Evolutionary conservation across 2,888 invertebrate species (phyloP).

Genomic region (Limnephilus lunatus): DNA sequence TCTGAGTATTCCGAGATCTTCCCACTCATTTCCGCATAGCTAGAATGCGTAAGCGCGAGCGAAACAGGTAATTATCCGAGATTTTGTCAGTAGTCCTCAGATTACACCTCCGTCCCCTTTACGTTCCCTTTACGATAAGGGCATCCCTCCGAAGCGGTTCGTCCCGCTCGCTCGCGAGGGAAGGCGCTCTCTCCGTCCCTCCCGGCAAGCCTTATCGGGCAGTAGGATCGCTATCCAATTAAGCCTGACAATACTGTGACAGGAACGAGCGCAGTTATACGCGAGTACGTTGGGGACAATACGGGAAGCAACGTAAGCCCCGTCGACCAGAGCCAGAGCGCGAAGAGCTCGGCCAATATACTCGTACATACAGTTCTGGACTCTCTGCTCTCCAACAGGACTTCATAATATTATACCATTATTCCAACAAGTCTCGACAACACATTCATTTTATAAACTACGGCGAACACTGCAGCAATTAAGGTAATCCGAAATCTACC

Average conservation of each 20-base stretch:
- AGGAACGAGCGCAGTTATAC: slow-evolving; percentile 65
- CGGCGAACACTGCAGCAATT: no score
- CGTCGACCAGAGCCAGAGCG: slow-evolving; percentile 9
- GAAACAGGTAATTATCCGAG: slow-evolving; percentile 60
- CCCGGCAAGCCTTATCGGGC: slow-evolving; percentile 58
- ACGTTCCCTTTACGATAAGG: slow-evolving; percentile 55
- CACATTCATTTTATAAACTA: no score
- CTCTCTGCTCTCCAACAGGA: background rate
- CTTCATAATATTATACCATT: background rate
- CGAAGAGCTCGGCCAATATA: background rate
- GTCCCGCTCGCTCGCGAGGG: slow-evolving; percentile 54
- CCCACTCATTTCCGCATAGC: slow-evolving; percentile 56
- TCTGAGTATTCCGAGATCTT: slow-evolving; percentile 28
- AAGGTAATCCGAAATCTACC: background rate
- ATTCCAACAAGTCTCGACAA: no score
- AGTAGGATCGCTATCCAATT: slow-evolving; percentile 75
- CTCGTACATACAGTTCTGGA: background rate
- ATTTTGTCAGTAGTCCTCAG: slow-evolving; percentile 60
- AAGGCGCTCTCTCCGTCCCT: slow-evolving; percentile 39
- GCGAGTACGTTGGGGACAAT: slow-evolving; percentile 63
- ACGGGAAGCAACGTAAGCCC: slow-evolving; percentile 52
- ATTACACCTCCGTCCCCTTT: slow-evolving; percentile 56
- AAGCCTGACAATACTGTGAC: slow-evolving; percentile 73
- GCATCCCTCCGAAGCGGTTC: slow-evolving; percentile 38
- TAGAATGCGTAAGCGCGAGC: slow-evolving; percentile 56